Conservation (phyloP, 2,797 vertebrate genomes). For the Sebastes minor region DNA sequence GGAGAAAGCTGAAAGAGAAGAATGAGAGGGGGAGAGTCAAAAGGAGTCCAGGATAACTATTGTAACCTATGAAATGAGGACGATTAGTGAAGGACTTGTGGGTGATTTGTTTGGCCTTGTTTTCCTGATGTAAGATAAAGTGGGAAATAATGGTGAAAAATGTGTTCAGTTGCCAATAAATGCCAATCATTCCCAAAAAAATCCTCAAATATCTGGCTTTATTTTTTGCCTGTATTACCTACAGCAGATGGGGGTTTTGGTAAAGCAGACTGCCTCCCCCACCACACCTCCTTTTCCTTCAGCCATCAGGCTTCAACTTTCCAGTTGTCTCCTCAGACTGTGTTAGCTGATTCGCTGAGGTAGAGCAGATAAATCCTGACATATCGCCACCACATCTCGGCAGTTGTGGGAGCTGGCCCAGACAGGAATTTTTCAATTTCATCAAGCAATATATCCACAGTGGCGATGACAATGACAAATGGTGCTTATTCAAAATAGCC, state of each 20-base stretch:
- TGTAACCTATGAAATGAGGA: not conserved
- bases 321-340: constrained; percentile 54
- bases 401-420: constrained; percentile 46
- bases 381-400: constrained; percentile 64
- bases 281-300: not conserved
- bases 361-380: constrained; percentile 78
- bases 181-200: not conserved
- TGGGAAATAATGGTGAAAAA: not conserved
- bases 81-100: not conserved
- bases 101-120: not conserved
- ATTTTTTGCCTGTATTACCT: constrained; percentile 6
- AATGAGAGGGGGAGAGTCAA: constrained; percentile 27
- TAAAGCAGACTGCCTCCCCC: not conserved
- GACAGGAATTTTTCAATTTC: constrained; percentile 76
- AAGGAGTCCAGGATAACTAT: not conserved
- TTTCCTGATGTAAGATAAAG: constrained; percentile 12
- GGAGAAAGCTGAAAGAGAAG: constrained; percentile 87
- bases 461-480: constrained; percentile 70
- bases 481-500: constrained; percentile 77
- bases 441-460: constrained; percentile 68
- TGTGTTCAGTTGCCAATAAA: not conserved
- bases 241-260: not conserved
- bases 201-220: not conserved
- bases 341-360: constrained; percentile 69
- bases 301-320: constrained; percentile 58